Conservation (phyloP, 2,113 vertebrate genomes). For the Myotis yumanensis region DNA sequence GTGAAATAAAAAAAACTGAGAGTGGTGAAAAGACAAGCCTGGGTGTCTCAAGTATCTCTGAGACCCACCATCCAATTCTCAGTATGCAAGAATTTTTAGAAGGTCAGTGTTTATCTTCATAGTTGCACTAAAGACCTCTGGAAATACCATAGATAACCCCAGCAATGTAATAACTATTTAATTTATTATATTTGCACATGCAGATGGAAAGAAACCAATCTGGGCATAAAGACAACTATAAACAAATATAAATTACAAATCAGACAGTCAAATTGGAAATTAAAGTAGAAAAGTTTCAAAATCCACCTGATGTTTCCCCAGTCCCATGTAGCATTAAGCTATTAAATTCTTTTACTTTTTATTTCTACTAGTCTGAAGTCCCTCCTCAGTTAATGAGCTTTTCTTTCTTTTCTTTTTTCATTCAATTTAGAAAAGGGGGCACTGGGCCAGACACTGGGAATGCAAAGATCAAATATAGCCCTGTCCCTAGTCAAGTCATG, state of each 20-base stretch:
- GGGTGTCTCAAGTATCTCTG: slow-evolving; percentile 10
- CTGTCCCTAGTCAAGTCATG: not conserved
- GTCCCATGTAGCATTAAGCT: not conserved
- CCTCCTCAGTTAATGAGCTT: slow-evolving; percentile 8
- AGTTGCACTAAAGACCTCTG: slow-evolving; percentile 63
- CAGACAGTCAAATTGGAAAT: slow-evolving; percentile 24
- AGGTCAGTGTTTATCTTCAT: slow-evolving; percentile 65
- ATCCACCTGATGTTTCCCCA: not conserved
- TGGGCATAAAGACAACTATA: slow-evolving; percentile 32
- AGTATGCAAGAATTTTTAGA: slow-evolving; percentile 68
- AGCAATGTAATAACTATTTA: slow-evolving; percentile 61
- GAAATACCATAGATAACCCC: slow-evolving; percentile 75
- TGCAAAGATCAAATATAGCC: not conserved
- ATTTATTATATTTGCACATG: slow-evolving; percentile 65
- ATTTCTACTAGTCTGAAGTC: not conserved
- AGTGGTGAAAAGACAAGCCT: not conserved
- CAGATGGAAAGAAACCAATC: slow-evolving; percentile 47
- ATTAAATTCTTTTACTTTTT: slow-evolving; percentile 41
- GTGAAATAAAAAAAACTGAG: not conserved
- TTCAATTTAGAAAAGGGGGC: not conserved
- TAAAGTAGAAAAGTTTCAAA: slow-evolving; percentile 47
- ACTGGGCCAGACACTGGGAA: not conserved
- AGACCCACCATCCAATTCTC: slow-evolving; percentile 23
- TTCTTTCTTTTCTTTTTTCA: not conserved
- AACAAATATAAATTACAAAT: slow-evolving; percentile 59